These are phyloP conservation scores for Ciconia stormi DNA, from an alignment of 2,113 vertebrate species.

Conservation along the genomic window DNA sequence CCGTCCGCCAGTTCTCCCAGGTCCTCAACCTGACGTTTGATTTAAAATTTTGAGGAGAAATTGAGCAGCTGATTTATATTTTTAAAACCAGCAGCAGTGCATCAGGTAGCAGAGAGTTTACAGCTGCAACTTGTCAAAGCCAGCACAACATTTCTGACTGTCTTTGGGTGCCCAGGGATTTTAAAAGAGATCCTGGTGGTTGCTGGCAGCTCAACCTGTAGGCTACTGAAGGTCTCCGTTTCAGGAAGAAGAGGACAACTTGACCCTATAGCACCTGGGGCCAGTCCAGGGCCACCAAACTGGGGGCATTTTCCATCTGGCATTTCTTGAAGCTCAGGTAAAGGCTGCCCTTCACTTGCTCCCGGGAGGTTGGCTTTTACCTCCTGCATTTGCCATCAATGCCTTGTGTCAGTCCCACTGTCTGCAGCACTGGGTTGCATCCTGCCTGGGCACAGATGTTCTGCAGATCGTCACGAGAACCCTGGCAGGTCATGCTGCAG, in stretches of 20 bases:
- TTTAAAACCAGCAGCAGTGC: background rate
- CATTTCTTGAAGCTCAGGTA: background rate
- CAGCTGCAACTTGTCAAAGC: background rate
- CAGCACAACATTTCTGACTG: background rate
- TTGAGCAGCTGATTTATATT: background rate
- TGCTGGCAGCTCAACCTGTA: background rate
- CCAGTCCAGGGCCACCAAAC: background rate
- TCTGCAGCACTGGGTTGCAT: background rate
- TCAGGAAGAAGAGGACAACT: rapidly evolving
- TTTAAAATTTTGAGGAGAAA: background rate
- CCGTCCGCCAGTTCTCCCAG: background rate
- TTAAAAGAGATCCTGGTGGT: background rate
- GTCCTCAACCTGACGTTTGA: background rate
- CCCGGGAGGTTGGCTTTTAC: background rate
- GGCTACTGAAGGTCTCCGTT: background rate
- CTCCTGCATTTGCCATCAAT: background rate
- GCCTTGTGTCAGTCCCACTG: background rate
- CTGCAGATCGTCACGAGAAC: background rate
- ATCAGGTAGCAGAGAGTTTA: background rate
- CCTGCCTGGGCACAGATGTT: background rate
- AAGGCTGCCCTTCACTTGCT: background rate
- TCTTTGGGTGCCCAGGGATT: background rate
- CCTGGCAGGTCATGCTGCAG: background rate
- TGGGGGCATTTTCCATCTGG: background rate
- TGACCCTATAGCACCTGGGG: background rate